Evolutionary conservation across 2,888 invertebrate genomes (phyloP).

Genomic region (Drosophila colorata): DNA sequence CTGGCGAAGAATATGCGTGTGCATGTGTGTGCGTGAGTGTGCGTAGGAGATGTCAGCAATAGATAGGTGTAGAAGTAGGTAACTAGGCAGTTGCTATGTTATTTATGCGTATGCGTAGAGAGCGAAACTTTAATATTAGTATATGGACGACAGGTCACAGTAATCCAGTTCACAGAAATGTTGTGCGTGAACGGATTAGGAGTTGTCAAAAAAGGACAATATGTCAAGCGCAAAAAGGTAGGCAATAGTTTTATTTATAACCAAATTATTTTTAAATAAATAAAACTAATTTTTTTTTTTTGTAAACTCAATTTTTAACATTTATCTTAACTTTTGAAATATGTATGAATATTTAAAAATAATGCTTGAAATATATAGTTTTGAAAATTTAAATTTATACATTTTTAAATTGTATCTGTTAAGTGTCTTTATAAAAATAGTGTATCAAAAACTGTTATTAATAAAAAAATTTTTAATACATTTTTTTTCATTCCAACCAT

Average conservation of each 20-base stretch:
- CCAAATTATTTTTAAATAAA: too few relatives aligned
- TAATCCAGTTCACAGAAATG: constrained; percentile 5
- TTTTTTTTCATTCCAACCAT: too few relatives aligned
- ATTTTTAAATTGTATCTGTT: too few relatives aligned
- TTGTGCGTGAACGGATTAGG: constrained; percentile 6
- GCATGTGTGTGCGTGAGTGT: constrained; percentile 4
- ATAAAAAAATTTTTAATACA: neutral
- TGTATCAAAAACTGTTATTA: too few relatives aligned
- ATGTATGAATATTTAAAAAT: too few relatives aligned
- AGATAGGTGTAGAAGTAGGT: constrained; percentile 43
- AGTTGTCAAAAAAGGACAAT: neutral
- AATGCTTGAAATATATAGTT: too few relatives aligned
- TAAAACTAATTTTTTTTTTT: too few relatives aligned
- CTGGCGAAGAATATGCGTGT: constrained; percentile 23
- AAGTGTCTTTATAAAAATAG: too few relatives aligned
- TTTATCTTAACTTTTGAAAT: too few relatives aligned
- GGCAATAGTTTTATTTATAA: neutral
- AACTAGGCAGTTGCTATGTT: constrained; percentile 39
- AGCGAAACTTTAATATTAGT: constrained; percentile 18
- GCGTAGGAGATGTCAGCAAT: constrained; percentile 23
- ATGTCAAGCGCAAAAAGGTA: constrained; percentile 11
- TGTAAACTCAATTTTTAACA: too few relatives aligned
- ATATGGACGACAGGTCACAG: neutral
- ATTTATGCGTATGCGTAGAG: constrained; percentile 20
- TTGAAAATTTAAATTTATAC: too few relatives aligned